Percentiles rank a stretch among this genome's conserved stretches.
These are phyloP conservation scores for Leucoraja ocellata DNA, from an alignment of 2,797 vertebrate genomes.

Conservation along the genomic window DNA sequence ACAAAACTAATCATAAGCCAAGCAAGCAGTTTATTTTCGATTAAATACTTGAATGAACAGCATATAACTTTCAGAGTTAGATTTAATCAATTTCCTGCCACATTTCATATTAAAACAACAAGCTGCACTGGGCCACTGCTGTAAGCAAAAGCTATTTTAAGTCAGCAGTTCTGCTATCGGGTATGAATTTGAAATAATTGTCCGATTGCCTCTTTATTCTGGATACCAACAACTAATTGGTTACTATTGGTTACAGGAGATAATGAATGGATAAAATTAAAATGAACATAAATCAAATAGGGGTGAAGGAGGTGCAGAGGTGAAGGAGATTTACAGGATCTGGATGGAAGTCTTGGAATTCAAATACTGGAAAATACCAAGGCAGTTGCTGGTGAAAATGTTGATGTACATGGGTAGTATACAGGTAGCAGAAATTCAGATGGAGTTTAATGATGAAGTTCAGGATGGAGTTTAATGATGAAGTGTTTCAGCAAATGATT, in stretches of 20 bases:
- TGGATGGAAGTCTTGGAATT: not conserved
- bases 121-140: not conserved
- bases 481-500: not conserved
- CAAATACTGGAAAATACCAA: not conserved
- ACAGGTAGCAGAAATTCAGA: not conserved
- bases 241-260: not conserved
- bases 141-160: not conserved
- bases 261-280: not conserved
- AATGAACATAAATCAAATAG: not conserved
- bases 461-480: not conserved
- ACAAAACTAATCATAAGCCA: not conserved
- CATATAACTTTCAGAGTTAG: not conserved
- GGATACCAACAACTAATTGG: not conserved
- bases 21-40: constrained; percentile 9
- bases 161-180: not conserved
- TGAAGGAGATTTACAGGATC: not conserved
- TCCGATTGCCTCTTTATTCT: not conserved
- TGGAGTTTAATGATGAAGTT: not conserved
- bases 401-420: not conserved
- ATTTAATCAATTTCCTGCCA: not conserved
- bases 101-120: not conserved
- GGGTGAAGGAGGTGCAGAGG: not conserved
- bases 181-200: not conserved
- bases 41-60: not conserved
- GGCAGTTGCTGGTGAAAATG: not conserved